Percentiles rank a stretch among this genome's conserved stretches.
Conservation (phyloP, 2,113 vertebrate species). For the Taurulus bubalis region DNA sequence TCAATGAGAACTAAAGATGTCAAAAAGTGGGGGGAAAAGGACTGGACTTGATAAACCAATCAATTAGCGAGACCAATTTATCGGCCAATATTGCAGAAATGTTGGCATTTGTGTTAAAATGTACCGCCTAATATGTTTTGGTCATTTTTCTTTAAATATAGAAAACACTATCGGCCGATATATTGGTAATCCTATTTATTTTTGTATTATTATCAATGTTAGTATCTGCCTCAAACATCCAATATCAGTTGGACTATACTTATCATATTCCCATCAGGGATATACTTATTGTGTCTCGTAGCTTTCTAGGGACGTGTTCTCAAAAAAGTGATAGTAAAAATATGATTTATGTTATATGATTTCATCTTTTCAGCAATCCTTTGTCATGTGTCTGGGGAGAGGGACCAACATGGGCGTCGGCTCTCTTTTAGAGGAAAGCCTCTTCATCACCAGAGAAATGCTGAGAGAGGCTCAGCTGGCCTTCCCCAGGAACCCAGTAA, state of each 20-base stretch:
- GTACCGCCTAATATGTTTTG: neutral
- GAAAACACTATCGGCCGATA: neutral
- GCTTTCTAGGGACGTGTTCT: neutral
- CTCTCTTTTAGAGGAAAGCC: slow-evolving; percentile 81
- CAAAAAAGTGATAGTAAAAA: neutral
- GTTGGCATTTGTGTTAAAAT: no score
- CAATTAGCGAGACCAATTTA: no score
- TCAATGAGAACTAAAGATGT: no score
- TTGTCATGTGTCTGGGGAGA: slow-evolving; percentile 75
- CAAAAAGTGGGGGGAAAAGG: no score
- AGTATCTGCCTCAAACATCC: neutral
- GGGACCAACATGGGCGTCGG: slow-evolving; percentile 85
- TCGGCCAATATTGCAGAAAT: no score
- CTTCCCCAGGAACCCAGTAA: slow-evolving; percentile 84
- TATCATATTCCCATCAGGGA: neutral
- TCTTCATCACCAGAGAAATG: slow-evolving; percentile 79
- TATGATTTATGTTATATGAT: neutral
- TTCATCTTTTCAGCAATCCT: slow-evolving; percentile 74
- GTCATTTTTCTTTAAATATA: neutral
- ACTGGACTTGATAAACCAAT: no score
- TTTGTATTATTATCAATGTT: neutral
- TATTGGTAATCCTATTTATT: neutral
- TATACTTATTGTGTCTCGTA: neutral
- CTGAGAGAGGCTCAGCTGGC: slow-evolving; percentile 79
- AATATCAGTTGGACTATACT: neutral